A percentile compares a stretch with the other conserved stretches of the same genome.
These are phyloP conservation scores for Antechinus stuartii DNA, from an alignment of 2,113 vertebrate genomes.

Conservation along the genomic window DNA sequence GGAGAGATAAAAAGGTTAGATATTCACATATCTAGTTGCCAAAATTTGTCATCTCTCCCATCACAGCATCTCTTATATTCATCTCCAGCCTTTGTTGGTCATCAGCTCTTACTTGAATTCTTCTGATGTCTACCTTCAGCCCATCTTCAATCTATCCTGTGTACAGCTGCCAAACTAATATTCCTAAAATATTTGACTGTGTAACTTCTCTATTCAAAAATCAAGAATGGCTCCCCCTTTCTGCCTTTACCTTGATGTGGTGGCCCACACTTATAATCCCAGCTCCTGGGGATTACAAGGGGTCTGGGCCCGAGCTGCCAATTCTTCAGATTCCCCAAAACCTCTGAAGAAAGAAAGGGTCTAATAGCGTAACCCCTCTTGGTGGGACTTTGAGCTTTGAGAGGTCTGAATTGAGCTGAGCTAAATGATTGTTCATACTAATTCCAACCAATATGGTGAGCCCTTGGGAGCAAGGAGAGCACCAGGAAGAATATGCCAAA, in stretches of 20 bases:
- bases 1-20: neutral
- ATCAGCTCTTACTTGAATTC: neutral
- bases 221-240: neutral
- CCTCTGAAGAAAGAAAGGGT: neutral
- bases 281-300: neutral
- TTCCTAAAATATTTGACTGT: neutral
- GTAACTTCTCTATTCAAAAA: neutral
- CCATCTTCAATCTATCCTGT: neutral
- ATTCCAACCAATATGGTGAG: neutral
- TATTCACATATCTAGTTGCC: neutral
- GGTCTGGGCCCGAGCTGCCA: neutral
- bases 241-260: neutral
- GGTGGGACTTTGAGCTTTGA: neutral
- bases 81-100: neutral
- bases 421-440: neutral
- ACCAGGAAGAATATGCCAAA: neutral
- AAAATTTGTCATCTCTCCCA: neutral
- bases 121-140: neutral
- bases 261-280: neutral
- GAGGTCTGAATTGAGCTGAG: neutral
- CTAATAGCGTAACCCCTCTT: neutral
- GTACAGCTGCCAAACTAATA: neutral
- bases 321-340: neutral
- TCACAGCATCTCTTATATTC: neutral
- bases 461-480: neutral